Evolutionary conservation across 2,113 vertebrate genomes (phyloP).

Genomic region (Loxodonta africana): DNA sequence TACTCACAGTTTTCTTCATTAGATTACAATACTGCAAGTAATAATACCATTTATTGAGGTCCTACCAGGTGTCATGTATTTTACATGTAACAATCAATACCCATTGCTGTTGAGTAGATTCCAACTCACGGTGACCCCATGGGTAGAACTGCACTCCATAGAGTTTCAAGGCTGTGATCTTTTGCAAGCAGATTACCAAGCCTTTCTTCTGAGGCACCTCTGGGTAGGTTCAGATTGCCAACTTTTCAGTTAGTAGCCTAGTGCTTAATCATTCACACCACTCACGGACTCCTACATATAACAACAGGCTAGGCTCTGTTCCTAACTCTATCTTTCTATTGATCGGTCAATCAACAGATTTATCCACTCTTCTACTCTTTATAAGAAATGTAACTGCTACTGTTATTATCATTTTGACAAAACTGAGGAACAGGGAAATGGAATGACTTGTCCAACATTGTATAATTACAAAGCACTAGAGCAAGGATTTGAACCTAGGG

Average conservation of each 20-base stretch:
- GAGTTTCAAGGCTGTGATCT: not conserved
- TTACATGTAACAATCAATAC: not conserved
- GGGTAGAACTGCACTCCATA: too few relatives aligned
- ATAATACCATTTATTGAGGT: not conserved
- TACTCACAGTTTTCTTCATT: not conserved
- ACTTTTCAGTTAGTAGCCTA: not conserved
- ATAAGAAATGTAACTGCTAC: not conserved
- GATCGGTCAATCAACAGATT: not conserved
- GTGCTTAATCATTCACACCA: not conserved
- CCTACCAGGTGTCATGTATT: not conserved
- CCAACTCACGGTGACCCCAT: too few relatives aligned
- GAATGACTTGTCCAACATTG: not conserved
- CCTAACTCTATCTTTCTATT: not conserved
- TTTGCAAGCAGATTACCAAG: not conserved
- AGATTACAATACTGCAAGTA: not conserved
- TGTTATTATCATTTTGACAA: not conserved
- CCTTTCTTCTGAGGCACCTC: not conserved
- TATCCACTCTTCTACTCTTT: not conserved
- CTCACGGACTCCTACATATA: not conserved
- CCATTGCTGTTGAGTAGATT: too few relatives aligned
- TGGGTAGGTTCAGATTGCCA: not conserved
- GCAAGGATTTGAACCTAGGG: not conserved
- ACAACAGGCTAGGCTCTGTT: not conserved
- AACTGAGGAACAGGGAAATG: not conserved
- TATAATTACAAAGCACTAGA: not conserved